Evolutionary conservation across 2,113 vertebrate species (phyloP).

Genomic region (Anguilla rostrata): DNA sequence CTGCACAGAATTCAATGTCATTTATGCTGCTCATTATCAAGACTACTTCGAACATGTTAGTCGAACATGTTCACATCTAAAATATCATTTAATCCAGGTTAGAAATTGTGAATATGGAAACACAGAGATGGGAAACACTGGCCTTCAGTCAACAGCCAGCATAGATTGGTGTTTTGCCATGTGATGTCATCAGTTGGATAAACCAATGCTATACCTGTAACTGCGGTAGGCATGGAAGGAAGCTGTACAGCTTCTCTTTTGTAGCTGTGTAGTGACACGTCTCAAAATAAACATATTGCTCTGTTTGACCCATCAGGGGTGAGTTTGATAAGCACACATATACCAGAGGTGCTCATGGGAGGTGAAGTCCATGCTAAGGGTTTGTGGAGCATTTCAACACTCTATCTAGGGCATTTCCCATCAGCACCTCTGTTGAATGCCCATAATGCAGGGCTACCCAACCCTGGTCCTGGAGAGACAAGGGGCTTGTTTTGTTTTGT

Average conservation of each 20-base stretch:
- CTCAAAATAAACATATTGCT: neutral
- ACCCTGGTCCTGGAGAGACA: neutral
- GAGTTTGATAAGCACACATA: neutral
- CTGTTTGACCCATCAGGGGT: neutral
- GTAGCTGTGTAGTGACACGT: neutral
- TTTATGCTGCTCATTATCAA: too few species aligned
- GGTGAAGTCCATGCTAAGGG: neutral
- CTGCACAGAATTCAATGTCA: neutral
- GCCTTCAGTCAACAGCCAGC: neutral
- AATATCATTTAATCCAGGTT: neutral
- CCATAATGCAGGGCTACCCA: neutral
- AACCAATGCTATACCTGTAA: neutral
- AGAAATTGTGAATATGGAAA: neutral
- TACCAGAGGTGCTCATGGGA: neutral
- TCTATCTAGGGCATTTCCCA: neutral
- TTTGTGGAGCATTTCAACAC: neutral
- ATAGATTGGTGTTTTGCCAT: neutral
- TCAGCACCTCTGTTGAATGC: slow-evolving; percentile 3
- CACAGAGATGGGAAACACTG: neutral
- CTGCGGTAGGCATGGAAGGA: neutral
- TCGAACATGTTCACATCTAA: too few species aligned
- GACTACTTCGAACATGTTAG: too few species aligned
- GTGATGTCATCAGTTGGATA: neutral
- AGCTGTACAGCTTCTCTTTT: neutral
- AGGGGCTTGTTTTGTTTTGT: neutral